Base-by-base conservation (phyloP, 30 jellyfish, hydroid and myxozoan genomes). In the Aurelia aurita region DNA sequence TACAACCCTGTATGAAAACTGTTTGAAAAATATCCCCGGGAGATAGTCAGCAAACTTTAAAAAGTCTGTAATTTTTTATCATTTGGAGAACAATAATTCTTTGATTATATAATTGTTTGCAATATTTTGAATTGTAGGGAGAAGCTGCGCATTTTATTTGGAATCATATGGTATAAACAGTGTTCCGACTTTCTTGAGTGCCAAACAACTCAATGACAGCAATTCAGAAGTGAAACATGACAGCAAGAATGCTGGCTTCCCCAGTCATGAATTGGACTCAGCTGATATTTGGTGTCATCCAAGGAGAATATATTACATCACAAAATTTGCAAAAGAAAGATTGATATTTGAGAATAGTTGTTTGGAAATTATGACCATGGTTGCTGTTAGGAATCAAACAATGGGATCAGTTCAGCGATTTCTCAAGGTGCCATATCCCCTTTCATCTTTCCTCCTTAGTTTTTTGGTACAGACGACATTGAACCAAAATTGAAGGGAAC, bases 281-380 rank as follows among this genome's bases (percentile, higher is more conserved):
- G 21, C 8, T 13, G 67, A 71, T 20, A 71, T 51, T 39, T 71
- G 83, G 83, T 71, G 83, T 51, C 34, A 11, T n/a, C 83, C 83
- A 71, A 71, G 83, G 53, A 71, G 83, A 44, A 71, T 71, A 13
- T 71, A 71, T 44, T 71, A 68, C 53, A 35, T 71, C 43, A 71
- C 83, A 20, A 71, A 51, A 20, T 71, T 29, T 45, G 83, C 68
- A 22, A 71, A 71, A 45, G 83, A 71, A 71, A 71, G 83, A 44
- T 39, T 71, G 32, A 21, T 45, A n/a, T 71, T 71, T 71, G 83
- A 71, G 20, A 71, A 71, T 44, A 71, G 83, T 45, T 71, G 83
- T 39, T 39, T 51, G n/a, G 83, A 71, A 51, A 71, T 51, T 13
- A 34, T 71, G 58, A 29, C 27, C 13, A 71, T 45, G 25, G 20